These are phyloP conservation scores for Calypte anna DNA, from an alignment of 2,113 vertebrate genomes.

Conservation along the genomic window DNA sequence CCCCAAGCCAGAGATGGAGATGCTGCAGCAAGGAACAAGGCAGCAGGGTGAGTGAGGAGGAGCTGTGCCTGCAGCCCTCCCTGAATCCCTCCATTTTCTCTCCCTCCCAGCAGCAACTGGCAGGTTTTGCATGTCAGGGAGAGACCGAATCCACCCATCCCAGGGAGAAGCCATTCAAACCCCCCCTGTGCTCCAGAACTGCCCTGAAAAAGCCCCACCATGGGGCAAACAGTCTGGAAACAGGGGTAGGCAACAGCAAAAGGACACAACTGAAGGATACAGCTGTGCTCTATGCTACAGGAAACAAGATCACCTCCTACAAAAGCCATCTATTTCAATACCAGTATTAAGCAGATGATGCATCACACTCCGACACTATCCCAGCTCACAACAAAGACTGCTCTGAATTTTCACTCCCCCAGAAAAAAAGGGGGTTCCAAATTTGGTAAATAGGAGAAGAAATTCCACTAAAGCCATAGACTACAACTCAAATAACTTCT, in stretches of 20 bases:
- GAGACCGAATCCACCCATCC: too few species aligned
- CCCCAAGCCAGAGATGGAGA: accelerated
- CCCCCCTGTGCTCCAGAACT: accelerated
- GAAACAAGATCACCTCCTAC: neutral
- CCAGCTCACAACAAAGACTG: neutral
- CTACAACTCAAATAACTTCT: neutral
- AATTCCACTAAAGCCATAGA: neutral
- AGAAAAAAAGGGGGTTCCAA: neutral
- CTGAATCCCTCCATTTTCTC: neutral
- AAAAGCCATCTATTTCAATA: neutral
- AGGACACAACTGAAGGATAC: accelerated
- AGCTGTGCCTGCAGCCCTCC: neutral
- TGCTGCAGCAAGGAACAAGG: neutral
- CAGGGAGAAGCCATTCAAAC: neutral
- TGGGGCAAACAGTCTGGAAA: accelerated
- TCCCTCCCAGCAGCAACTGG: neutral
- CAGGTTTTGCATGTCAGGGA: neutral
- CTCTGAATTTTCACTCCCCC: neutral
- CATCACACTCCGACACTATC: accelerated
- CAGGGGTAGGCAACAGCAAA: accelerated
- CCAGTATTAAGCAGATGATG: neutral
- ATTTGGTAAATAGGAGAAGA: neutral
- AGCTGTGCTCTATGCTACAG: accelerated
- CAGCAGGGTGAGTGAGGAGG: accelerated
- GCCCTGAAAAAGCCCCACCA: neutral